These are phyloP conservation scores for Carcina quercana DNA, from an alignment of 2,888 invertebrate genomes.

Conservation along the genomic window DNA sequence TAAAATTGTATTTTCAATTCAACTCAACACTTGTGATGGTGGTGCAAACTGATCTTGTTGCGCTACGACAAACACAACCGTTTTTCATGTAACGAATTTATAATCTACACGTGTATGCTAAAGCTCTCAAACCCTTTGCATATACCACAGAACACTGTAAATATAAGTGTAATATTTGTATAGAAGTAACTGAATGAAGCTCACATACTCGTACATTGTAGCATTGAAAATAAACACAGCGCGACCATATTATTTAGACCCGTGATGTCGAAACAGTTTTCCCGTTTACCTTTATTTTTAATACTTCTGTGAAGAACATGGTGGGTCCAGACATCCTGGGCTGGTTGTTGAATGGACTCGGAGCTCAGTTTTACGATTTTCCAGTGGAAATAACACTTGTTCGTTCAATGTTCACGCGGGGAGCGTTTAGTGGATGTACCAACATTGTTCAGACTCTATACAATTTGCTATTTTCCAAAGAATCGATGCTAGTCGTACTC, in stretches of 20 bases:
- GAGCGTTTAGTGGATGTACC: constrained; percentile 3
- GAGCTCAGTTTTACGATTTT: constrained; percentile 8
- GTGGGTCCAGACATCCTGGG: not conserved
- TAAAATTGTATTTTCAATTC: too few species aligned
- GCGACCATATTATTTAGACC: not conserved
- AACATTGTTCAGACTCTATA: constrained; percentile 1
- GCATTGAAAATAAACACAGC: constrained; percentile 9
- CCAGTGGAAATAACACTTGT: constrained; percentile 7
- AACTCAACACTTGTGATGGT: too few species aligned
- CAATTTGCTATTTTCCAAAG: constrained; percentile 1
- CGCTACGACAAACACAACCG: too few species aligned
- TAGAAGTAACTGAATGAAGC: constrained; percentile 1
- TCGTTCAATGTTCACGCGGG: constrained; percentile 1
- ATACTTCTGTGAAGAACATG: not conserved
- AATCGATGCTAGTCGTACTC: too few species aligned
- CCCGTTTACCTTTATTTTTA: not conserved
- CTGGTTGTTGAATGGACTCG: constrained; percentile 7
- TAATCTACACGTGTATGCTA: too few species aligned
- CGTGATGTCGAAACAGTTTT: not conserved
- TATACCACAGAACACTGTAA: not conserved
- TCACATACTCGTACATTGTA: constrained; percentile 6
- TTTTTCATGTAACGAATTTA: too few species aligned
- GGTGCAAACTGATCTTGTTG: too few species aligned
- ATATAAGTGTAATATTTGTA: constrained; percentile 6
- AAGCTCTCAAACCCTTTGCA: not conserved